Percentiles rank a stretch among this genome's conserved stretches.
These are phyloP conservation scores for Perca schrenkii DNA, from an alignment of 2,113 vertebrate species.

Conservation along the genomic window DNA sequence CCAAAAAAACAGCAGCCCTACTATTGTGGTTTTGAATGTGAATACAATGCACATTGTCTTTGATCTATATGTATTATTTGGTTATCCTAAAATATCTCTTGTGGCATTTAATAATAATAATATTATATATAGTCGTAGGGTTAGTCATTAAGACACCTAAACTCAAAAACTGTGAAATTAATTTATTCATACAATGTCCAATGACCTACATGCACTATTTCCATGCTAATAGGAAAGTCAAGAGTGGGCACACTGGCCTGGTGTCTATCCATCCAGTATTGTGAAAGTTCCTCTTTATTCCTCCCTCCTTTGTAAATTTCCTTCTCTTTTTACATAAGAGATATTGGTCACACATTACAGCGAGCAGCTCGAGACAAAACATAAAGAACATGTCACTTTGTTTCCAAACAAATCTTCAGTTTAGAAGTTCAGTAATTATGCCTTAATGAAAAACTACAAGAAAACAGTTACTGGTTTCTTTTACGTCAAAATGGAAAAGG, in stretches of 20 bases:
- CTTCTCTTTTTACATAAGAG: neutral
- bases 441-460: neutral
- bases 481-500: neutral
- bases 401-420: neutral
- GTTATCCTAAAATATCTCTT: neutral
- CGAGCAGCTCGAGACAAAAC: neutral
- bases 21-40: neutral
- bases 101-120: neutral
- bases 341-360: neutral
- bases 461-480: neutral
- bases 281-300: slow-evolving; percentile 75
- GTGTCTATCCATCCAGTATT: slow-evolving; percentile 48
- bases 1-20: neutral
- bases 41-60: neutral
- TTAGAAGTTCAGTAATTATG: neutral
- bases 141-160: neutral
- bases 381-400: neutral
- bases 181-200: neutral
- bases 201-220: too few relatives aligned
- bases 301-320: slow-evolving; percentile 10
- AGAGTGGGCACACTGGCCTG: slow-evolving; percentile 22
- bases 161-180: neutral
- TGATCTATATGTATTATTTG: neutral
- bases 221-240: slow-evolving; percentile 29
- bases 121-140: neutral